Percentiles rank a stretch among this genome's conserved stretches.
These are phyloP conservation scores for Teinopalpus imperialis DNA, from an alignment of 2,888 invertebrate genomes.

Conservation along the genomic window DNA sequence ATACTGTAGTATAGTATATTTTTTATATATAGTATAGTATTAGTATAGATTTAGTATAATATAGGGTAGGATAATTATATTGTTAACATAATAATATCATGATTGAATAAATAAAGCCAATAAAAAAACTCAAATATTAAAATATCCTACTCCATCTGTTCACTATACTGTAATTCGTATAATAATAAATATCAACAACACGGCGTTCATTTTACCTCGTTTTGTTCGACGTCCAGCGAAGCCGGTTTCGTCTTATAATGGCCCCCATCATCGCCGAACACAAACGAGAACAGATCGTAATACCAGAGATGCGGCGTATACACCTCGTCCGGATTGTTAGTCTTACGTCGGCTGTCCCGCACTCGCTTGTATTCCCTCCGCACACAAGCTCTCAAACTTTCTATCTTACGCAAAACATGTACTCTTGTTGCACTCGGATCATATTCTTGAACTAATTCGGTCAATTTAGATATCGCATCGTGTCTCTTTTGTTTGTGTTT, in stretches of 20 bases:
- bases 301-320: constrained; percentile 67
- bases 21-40: too few relatives aligned
- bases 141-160: too few relatives aligned
- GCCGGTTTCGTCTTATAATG: constrained; percentile 31
- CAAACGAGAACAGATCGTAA: constrained; percentile 57
- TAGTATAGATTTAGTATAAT: too few relatives aligned
- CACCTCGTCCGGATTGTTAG: constrained; percentile 46
- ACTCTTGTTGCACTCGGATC: constrained; percentile 63
- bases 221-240: constrained; percentile 19
- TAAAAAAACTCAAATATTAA: too few relatives aligned
- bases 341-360: constrained; percentile 45
- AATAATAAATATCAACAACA: too few relatives aligned
- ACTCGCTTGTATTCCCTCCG: constrained; percentile 62
- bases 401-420: constrained; percentile 67
- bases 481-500: constrained; percentile 57
- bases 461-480: constrained; percentile 59
- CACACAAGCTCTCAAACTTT: constrained; percentile 68
- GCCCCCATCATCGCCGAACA: constrained; percentile 46
- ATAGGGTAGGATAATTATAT: too few relatives aligned
- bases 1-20: too few relatives aligned
- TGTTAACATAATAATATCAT: too few relatives aligned
- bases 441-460: constrained; percentile 57
- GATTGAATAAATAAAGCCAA: too few relatives aligned
- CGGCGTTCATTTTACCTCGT: too few relatives aligned
- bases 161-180: too few relatives aligned